A percentile compares a stretch with the other conserved stretches of the same genome.
Conservation (phyloP, 2,113 vertebrate genomes). For the Setophaga petechia region DNA sequence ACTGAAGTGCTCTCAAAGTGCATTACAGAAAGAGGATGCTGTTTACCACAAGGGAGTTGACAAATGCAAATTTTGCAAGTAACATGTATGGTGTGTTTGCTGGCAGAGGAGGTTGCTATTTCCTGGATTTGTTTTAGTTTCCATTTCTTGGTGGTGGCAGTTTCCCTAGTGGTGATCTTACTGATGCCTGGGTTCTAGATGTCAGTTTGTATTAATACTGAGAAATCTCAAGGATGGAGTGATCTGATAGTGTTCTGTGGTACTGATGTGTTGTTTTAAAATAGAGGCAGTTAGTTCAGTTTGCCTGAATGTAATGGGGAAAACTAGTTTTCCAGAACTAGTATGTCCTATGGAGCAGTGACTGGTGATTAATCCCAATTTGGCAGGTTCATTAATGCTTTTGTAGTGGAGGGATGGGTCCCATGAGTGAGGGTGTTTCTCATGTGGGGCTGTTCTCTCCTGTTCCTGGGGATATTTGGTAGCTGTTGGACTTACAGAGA, state of each 20-base stretch:
- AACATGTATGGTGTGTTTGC: accelerated
- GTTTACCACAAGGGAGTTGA: neutral
- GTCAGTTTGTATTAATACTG: neutral
- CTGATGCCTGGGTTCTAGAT: neutral
- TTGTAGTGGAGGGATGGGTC: neutral
- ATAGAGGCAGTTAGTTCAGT: neutral
- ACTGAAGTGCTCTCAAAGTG: neutral
- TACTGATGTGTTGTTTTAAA: neutral
- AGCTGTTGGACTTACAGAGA: neutral
- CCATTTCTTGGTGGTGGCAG: neutral
- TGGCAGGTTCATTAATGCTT: neutral
- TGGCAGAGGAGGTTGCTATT: neutral
- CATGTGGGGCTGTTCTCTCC: accelerated
- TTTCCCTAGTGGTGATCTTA: neutral
- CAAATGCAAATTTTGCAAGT: neutral
- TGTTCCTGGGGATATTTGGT: neutral
- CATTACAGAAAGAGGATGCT: neutral
- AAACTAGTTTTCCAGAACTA: neutral
- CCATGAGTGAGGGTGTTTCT: neutral
- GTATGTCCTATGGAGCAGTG: neutral
- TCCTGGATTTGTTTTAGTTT: neutral
- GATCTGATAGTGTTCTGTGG: neutral
- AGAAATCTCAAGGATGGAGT: neutral
- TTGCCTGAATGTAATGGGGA: neutral
- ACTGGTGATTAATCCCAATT: neutral